phyloP scores from a whole-genome alignment of 2,888 invertebrate genomes.

The Drosophila differens region DNA sequence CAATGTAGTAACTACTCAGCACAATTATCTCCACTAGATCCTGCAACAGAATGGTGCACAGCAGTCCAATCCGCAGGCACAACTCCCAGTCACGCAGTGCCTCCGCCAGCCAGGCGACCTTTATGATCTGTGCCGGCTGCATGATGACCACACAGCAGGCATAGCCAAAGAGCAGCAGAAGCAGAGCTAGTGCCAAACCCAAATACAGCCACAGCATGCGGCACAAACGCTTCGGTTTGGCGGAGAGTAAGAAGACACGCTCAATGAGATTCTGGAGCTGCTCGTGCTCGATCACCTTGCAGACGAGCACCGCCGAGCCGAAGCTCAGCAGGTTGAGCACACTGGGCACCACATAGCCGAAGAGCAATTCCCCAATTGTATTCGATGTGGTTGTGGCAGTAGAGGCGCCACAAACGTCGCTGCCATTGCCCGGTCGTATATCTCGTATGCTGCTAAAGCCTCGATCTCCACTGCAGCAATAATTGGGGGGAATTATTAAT shows the following conservation, averaged over 20 bases:
- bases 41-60: conserved; percentile 90
- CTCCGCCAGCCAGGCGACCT: conserved; percentile 69
- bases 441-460: conserved; percentile 77
- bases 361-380: conserved; percentile 89
- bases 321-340: conserved; percentile 90
- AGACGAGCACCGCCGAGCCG: conserved; percentile 90
- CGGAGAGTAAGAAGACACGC: conserved; percentile 91
- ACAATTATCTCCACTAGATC: conserved; percentile 94
- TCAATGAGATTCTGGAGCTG: conserved; percentile 94
- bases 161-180: conserved; percentile 89
- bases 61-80: conserved; percentile 86
- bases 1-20: conserved; percentile 92
- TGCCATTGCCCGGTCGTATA: conserved; percentile 55
- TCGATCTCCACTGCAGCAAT: conserved; percentile 76
- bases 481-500: not conserved
- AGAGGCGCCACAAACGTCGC: conserved; percentile 44
- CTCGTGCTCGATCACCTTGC: conserved; percentile 92
- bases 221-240: conserved; percentile 89
- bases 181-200: conserved; percentile 89
- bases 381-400: conserved; percentile 53
- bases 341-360: conserved; percentile 91
- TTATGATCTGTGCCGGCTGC: conserved; percentile 75
- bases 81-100: conserved; percentile 66
- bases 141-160: conserved; percentile 86
- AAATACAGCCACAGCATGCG: conserved; percentile 91